Evolutionary conservation across 2,888 invertebrate species (phyloP).

Genomic region (Hofmannophila pseudospretella): DNA sequence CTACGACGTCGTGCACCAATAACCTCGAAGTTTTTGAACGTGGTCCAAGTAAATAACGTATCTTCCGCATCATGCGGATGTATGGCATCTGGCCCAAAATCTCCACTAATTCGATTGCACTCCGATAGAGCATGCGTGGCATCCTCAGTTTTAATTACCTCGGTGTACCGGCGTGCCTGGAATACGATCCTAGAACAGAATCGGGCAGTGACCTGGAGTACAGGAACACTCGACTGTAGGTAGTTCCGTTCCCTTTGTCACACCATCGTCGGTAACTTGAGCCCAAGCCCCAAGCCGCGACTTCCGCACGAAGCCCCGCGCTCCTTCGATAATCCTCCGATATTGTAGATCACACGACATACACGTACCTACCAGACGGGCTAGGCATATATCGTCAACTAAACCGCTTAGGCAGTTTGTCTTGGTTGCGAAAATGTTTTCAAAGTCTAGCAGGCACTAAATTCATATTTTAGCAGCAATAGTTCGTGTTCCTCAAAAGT

Average conservation of each 20-base stretch:
- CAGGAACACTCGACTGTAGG: slow-evolving; percentile 57
- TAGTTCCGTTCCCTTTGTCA: slow-evolving; percentile 64
- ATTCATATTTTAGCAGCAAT: slow-evolving; percentile 1
- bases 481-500: slow-evolving; percentile 30
- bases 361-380: background rate
- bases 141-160: slow-evolving; percentile 13
- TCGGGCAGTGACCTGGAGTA: slow-evolving; percentile 34
- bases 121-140: slow-evolving; percentile 8
- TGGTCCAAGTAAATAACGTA: slow-evolving; percentile 56
- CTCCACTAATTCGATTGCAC: slow-evolving; percentile 26
- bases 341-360: slow-evolving; percentile 31
- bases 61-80: slow-evolving; percentile 56
- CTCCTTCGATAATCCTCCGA: slow-evolving; percentile 52
- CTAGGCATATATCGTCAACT: background rate
- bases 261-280: slow-evolving; percentile 55
- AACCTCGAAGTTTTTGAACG: slow-evolving; percentile 60
- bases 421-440: slow-evolving; percentile 4
- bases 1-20: slow-evolving; percentile 46
- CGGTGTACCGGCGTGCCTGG: slow-evolving; percentile 11
- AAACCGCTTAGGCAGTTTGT: slow-evolving; percentile 5
- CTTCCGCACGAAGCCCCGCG: slow-evolving; percentile 72
- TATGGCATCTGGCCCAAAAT: slow-evolving; percentile 49
- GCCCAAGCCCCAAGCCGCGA: slow-evolving; percentile 53
- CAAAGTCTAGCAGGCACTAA: background rate
- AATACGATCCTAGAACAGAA: slow-evolving; percentile 26